phyloP scores from a whole-genome alignment of 2,113 vertebrate genomes.

The Apistogramma diplotaenia region DNA sequence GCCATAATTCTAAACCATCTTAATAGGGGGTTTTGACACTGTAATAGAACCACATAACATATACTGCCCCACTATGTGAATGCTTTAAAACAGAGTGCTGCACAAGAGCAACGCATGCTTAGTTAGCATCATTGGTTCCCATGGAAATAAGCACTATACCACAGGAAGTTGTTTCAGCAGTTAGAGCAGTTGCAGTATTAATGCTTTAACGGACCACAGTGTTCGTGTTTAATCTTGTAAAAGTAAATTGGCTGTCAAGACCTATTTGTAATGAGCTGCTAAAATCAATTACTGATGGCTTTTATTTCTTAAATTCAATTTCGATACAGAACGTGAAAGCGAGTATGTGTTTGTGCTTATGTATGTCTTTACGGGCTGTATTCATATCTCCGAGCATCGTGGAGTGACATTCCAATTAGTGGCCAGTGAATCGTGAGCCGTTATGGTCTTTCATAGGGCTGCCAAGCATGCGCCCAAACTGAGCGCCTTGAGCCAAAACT shows the following conservation, averaged over 20 bases:
- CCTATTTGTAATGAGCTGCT: constrained; percentile 54
- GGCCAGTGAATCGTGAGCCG: constrained; percentile 74
- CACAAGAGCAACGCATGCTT: background rate
- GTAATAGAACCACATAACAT: constrained; percentile 14
- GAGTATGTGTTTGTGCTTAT: constrained; percentile 44
- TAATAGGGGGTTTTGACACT: constrained; percentile 10
- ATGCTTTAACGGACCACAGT: constrained; percentile 51
- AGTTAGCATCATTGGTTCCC: background rate
- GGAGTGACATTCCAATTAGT: constrained; percentile 78
- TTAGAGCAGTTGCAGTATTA: constrained; percentile 25
- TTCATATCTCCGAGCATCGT: constrained; percentile 52
- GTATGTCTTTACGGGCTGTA: constrained; percentile 34
- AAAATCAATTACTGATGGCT: constrained; percentile 67
- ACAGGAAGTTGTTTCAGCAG: constrained; percentile 13
- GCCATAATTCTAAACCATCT: constrained; percentile 2
- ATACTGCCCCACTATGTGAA: background rate
- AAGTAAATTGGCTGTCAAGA: constrained; percentile 59
- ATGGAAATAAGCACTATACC: background rate
- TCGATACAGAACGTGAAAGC: constrained; percentile 14
- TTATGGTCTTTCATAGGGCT: constrained; percentile 55
- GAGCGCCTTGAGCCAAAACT: constrained; percentile 43
- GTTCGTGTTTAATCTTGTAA: constrained; percentile 61
- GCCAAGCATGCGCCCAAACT: constrained; percentile 47
- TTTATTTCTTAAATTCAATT: constrained; percentile 59
- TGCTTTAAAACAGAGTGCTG: background rate